Evolutionary conservation across 2,888 invertebrate species (phyloP), one percentile per base, ranked within the genome.

Genomic region (Cheilosia variabilis): DNA sequence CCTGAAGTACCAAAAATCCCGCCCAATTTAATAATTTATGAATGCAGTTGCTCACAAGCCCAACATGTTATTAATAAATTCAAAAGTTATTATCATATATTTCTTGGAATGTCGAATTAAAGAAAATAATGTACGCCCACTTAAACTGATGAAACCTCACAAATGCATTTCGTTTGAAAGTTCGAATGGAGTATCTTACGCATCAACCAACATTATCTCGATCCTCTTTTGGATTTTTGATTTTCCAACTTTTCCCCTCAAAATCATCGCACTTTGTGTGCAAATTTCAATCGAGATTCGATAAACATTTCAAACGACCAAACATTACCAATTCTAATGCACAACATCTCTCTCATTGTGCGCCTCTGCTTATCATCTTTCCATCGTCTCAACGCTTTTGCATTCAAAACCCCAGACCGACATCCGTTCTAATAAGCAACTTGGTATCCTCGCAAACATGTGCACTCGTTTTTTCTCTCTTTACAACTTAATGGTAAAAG

Each of bases 361-460:
- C 37, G 13, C 41, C 10, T 15, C 6, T 31, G 31, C 31, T 34
- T 68, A 65, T 57, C 57, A 65, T 57, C 52, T 65, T n/a, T 19
- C 2, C 55, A 37, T 17, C 34, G 13, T 13, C 15, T 58, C 66
- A 10, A 6, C 15, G 9, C 17, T 22, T n/a, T 50, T 37, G n/a
- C 58, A 55, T 41, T 34, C 41, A 45, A 13, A 37, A 55, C 19
- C 17, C 47, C n/a, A 41, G 22, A 55, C 55, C 62, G 53, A 57
- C 81, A 84, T 84, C 84, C 80, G 84, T 60, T 84, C 84, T 72
- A 80, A 60, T 69, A 68, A 69, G 34, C 27, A 22, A 34, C 13
- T 55, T 66, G 62, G 69, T 43, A 58, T 45, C 41, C 73, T 50
- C 63, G 76, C 81, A 57, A 79, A 73, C 83, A 83, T 72, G 47